Conservation (phyloP, 2,113 vertebrate species). For the Phrynosoma blainvillii region DNA sequence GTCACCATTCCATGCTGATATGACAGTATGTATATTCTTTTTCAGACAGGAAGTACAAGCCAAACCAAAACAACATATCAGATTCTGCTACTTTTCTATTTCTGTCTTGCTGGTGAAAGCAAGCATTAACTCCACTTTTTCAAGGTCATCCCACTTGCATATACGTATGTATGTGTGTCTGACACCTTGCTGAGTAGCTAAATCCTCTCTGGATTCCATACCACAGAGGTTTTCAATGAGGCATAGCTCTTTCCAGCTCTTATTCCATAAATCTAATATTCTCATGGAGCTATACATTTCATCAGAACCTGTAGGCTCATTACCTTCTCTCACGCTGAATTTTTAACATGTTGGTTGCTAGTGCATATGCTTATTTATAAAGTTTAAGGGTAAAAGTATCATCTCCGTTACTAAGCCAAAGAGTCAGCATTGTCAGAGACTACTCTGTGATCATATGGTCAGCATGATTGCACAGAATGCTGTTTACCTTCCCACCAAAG, state of each 20-base stretch:
- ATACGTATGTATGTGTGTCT: neutral
- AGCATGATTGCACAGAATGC: too few relatives aligned
- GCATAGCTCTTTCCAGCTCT: conserved; percentile 4
- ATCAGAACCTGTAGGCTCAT: neutral
- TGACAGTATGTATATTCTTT: neutral
- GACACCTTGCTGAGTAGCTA: neutral
- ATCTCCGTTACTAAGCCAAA: too few relatives aligned
- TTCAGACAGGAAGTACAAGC: neutral
- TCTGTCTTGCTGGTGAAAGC: neutral
- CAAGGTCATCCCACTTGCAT: neutral
- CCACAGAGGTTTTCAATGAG: conserved; percentile 8
- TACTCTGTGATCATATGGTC: too few relatives aligned
- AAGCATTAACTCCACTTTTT: conserved; percentile 13
- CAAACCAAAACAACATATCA: conserved; percentile 36
- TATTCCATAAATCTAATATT: conserved; percentile 11
- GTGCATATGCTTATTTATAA: neutral
- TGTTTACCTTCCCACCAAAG: too few relatives aligned
- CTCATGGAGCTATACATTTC: neutral
- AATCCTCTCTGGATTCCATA: neutral
- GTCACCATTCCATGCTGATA: too few relatives aligned
- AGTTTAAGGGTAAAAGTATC: too few relatives aligned
- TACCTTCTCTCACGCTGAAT: neutral
- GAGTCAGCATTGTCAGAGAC: too few relatives aligned
- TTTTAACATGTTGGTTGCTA: neutral
- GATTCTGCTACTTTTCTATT: conserved; percentile 1